A percentile compares a stretch with the other conserved stretches of the same genome.
phyloP scores from a whole-genome alignment of 2,797 vertebrate species.

The Pachyuromys duprasi region DNA sequence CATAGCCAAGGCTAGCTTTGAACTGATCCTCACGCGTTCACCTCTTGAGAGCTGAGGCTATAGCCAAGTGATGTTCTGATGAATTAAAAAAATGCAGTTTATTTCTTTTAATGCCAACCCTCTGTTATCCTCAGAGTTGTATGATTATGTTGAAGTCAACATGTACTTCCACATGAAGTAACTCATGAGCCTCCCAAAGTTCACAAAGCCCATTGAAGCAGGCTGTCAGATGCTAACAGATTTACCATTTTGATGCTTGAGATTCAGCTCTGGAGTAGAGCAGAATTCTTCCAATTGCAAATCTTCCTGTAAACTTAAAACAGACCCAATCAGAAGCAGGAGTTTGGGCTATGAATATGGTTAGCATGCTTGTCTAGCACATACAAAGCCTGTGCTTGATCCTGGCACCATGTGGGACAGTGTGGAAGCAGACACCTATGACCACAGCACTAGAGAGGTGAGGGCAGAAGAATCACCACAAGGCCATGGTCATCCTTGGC shows the following conservation, averaged over 20 bases:
- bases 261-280: constrained; percentile 6
- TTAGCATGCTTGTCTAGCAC: background rate
- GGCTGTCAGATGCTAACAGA: background rate
- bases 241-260: constrained; percentile 33
- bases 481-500: background rate
- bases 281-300: background rate
- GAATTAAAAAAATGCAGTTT: background rate
- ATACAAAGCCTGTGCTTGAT: background rate
- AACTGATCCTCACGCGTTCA: background rate
- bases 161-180: background rate
- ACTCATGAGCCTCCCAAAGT: constrained; percentile 24
- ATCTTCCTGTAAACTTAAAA: constrained; percentile 46
- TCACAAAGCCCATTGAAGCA: background rate
- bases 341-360: background rate
- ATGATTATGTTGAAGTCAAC: constrained; percentile 15
- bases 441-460: background rate
- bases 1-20: background rate
- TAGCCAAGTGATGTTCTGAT: background rate
- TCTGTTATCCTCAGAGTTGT: constrained; percentile 8
- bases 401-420: background rate
- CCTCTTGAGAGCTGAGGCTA: too few relatives aligned
- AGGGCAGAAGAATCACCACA: too few relatives aligned
- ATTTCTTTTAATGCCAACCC: background rate
- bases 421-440: background rate
- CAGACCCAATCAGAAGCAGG: background rate